Base-by-base conservation (phyloP, 2,888 invertebrate genomes). In the Crioceris asparagi region DNA sequence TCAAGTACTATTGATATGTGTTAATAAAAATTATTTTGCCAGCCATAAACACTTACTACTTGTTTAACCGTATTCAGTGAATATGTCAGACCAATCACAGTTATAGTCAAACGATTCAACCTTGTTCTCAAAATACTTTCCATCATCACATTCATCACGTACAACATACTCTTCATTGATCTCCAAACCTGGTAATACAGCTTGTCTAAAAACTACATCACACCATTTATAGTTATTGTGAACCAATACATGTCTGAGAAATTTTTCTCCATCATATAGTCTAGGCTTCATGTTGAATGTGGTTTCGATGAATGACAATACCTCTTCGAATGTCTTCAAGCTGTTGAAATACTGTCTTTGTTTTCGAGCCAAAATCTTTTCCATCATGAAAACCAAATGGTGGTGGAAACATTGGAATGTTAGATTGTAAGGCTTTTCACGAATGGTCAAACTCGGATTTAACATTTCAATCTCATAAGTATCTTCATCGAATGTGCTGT, bases 331-430 rank as follows among this genome's bases (percentile, higher is more conserved):
- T 39, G 70, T 75, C 48, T 74, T 74, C 14, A 91, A 68, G 47
- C 74, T 72, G 63, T 93, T 93, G 56, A 96, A 92, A 32, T 78
- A 64, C 47, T 75, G 68, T 53, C 86, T 78, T 52, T 85, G 77
- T 33, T 72, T 64, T 53, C 79, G 82, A 0, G 77, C 71, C 49
- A 94, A 68, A 25, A 83, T 59, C 62, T 81, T 83, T 54, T 92
- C 90, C 54, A 91, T 70, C 97, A 97, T 97, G 60, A 91, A 93
- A 34, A 91, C 87, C 44, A 97, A 72, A 66, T 97, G 97, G 60
- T 96, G 93, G 66, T 97, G 97, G 56, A 96, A 91, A 56, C 79
- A 79, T 48, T 84, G 79, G 62, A 86, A 94, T 34, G 77, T 74
- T 38, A 84, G 48, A 48, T 61, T 75, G 38, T 62, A 66, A 27